phyloP scores from a whole-genome alignment of 1,140 invertebrate species.

The Marisa cornuarietis region DNA sequence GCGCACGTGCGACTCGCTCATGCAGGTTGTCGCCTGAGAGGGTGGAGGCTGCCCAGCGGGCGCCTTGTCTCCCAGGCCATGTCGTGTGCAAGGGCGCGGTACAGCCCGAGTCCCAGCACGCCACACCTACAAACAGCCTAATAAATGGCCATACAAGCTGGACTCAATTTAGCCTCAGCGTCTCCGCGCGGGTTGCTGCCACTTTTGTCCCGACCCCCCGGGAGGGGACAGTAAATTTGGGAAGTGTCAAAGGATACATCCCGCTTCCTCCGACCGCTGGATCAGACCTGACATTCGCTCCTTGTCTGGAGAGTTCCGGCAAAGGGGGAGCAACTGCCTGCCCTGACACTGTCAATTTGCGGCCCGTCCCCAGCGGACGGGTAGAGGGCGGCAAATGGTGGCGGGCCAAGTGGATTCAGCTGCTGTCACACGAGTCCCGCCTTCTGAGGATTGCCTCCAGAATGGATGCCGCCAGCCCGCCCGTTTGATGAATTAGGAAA shows the following conservation, averaged over 20 bases:
- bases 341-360: slow-evolving; percentile 28
- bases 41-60: not conserved
- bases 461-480: too few relatives aligned
- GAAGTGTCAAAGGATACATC: slow-evolving; percentile 22
- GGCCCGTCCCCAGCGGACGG: slow-evolving; percentile 17
- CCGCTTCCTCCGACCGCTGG: not conserved
- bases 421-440: slow-evolving; percentile 21
- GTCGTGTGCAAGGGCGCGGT: not conserved
- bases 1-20: too few relatives aligned
- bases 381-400: not conserved
- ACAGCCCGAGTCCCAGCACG: slow-evolving; percentile 1
- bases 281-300: slow-evolving; percentile 8
- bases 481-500: slow-evolving; percentile 22
- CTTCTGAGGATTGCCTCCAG: not conserved
- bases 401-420: slow-evolving; percentile 17
- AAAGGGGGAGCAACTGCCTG: slow-evolving; percentile 1
- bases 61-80: not conserved
- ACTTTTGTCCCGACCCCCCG: slow-evolving; percentile 7
- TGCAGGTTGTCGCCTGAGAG: not conserved
- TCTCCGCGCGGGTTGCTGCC: not conserved
- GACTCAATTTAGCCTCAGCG: not conserved
- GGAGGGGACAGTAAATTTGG: slow-evolving; percentile 15
- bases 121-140: slow-evolving; percentile 15
- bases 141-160: slow-evolving; percentile 18
- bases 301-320: slow-evolving; percentile 9